These are phyloP conservation scores for Euproctis similis DNA, from an alignment of 2,888 invertebrate genomes.

Conservation along the genomic window DNA sequence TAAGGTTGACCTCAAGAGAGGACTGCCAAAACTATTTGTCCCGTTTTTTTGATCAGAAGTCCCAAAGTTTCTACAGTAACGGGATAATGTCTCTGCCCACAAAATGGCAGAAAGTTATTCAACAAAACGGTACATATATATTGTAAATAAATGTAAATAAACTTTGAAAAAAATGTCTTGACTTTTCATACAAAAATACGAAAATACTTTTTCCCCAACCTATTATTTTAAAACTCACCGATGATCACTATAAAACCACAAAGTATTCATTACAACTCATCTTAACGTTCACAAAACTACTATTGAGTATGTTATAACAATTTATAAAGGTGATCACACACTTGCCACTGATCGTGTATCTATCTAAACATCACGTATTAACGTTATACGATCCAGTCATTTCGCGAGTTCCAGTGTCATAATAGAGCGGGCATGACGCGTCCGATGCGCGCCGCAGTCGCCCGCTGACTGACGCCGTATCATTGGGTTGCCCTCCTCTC, in stretches of 20 bases:
- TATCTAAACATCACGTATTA: constrained; percentile 42
- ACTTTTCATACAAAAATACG: too few relatives aligned
- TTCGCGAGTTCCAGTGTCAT: constrained; percentile 37
- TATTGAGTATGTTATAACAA: constrained; percentile 14
- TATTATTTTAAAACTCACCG: constrained; percentile 64
- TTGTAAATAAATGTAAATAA: too few relatives aligned
- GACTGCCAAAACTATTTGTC: too few relatives aligned
- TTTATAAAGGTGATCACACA: constrained; percentile 32
- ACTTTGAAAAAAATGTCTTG: too few relatives aligned
- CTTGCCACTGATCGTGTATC: constrained; percentile 43
- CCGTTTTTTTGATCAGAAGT: too few relatives aligned
- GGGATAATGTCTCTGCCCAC: too few relatives aligned
- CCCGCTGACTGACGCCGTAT: constrained; percentile 53
- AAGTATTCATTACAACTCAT: constrained; percentile 54
- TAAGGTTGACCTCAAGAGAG: too few relatives aligned
- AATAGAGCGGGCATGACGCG: constrained; percentile 40
- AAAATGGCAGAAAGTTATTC: too few relatives aligned
- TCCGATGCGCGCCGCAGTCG: constrained; percentile 44
- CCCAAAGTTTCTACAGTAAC: too few relatives aligned
- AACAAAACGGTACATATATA: too few relatives aligned
- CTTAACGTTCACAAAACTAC: constrained; percentile 23
- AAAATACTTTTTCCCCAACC: too few relatives aligned
- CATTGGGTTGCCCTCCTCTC: constrained; percentile 33
- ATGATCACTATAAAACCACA: constrained; percentile 71
- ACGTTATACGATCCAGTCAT: constrained; percentile 36